Evolutionary conservation across 2,888 invertebrate species (phyloP).

Genomic region (Lysandra bellargus): DNA sequence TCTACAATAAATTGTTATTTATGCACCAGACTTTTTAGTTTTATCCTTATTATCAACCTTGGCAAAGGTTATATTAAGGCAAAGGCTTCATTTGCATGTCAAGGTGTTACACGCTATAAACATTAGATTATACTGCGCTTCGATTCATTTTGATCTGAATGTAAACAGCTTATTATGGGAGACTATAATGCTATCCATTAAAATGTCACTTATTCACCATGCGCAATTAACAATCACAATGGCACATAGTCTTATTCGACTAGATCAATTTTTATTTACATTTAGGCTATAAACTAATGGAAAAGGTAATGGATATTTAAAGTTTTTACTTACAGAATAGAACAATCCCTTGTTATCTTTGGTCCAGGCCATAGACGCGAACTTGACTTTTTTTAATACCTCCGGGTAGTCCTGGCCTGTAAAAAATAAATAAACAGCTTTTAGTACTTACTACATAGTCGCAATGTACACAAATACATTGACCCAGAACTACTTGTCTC

Average conservation of each 20-base stretch:
- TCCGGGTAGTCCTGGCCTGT: slow-evolving; percentile 92
- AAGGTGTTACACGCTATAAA: background rate
- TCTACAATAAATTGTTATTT: background rate
- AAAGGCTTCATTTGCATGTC: background rate
- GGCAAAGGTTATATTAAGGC: background rate
- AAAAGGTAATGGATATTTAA: background rate
- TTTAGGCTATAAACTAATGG: background rate
- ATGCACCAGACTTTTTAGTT: background rate
- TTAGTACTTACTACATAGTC: background rate
- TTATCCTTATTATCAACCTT: slow-evolving; percentile 14
- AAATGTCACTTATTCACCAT: no score
- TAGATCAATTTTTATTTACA: background rate
- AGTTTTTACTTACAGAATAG: slow-evolving; percentile 85
- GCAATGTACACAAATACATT: no score
- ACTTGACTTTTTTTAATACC: slow-evolving; percentile 94
- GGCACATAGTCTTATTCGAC: background rate
- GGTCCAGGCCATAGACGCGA: slow-evolving; percentile 95
- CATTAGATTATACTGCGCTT: no score
- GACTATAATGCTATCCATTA: no score
- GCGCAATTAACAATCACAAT: no score
- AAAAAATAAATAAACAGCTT: slow-evolving; percentile 36
- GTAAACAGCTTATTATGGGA: no score
- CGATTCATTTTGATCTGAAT: no score
- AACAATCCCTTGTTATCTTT: slow-evolving; percentile 97
- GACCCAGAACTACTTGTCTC: no score